Evolutionary conservation across 2,797 vertebrate genomes (phyloP).

Genomic region (Sebastes matsubarae): DNA sequence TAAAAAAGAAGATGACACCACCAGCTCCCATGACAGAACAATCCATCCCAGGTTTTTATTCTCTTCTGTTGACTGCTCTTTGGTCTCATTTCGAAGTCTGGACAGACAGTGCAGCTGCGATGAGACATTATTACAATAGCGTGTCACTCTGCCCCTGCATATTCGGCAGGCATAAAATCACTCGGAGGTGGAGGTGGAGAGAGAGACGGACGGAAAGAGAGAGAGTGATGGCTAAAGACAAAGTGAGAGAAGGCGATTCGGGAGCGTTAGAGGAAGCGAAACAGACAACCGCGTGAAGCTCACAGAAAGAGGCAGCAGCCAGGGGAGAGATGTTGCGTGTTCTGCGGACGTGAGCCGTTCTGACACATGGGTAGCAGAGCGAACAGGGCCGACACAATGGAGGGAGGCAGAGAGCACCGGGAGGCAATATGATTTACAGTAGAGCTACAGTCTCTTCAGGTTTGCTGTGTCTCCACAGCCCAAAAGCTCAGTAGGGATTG

Average conservation of each 20-base stretch:
- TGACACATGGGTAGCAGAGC: conserved; percentile 75
- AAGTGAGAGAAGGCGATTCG: conserved; percentile 58
- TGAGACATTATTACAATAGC: conserved; percentile 61
- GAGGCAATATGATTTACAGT: conserved; percentile 70
- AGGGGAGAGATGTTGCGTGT: conserved; percentile 72
- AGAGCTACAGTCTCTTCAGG: conserved; percentile 63
- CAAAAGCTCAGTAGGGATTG: conserved; percentile 53
- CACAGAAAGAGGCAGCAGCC: conserved; percentile 77
- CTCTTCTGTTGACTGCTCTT: conserved; percentile 6
- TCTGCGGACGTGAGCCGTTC: conserved; percentile 62
- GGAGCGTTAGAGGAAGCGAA: conserved; percentile 51
- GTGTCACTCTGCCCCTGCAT: conserved; percentile 69
- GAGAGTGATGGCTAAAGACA: conserved; percentile 66
- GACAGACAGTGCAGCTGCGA: conserved; percentile 12
- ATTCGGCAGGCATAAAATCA: conserved; percentile 71
- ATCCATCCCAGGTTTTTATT: not conserved
- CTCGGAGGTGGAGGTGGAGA: conserved; percentile 36
- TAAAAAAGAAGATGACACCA: not conserved
- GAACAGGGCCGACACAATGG: conserved; percentile 61
- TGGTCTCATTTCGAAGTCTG: conserved; percentile 39
- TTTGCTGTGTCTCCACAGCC: conserved; percentile 42
- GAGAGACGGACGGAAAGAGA: conserved; percentile 26
- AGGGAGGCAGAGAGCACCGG: conserved; percentile 60
- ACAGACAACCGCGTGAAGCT: conserved; percentile 74
- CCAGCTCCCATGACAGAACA: not conserved